Percentiles rank a stretch among this genome's conserved stretches.
Evolutionary conservation across 2,797 vertebrate genomes (phyloP).

Genomic region (Lateolabrax maculatus): DNA sequence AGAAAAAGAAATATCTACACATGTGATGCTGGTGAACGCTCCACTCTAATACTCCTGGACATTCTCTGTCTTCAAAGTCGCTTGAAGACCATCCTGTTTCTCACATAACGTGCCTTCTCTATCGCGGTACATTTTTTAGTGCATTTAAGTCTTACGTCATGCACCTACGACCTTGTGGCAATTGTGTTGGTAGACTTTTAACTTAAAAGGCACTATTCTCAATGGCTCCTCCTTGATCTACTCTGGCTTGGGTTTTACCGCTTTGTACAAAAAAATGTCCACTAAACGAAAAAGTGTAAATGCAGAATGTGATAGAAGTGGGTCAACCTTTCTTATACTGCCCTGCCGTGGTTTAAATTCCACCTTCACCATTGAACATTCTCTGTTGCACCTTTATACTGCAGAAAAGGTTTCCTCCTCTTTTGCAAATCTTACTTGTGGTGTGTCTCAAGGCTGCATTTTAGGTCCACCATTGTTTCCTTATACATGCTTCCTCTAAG

Average conservation of each 20-base stretch:
- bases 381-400: not conserved
- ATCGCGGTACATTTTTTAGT: not conserved
- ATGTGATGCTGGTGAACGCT: constrained; percentile 9
- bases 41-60: not conserved
- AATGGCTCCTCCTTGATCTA: not conserved
- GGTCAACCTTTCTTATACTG: not conserved
- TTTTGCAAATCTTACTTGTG: not conserved
- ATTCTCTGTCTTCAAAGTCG: not conserved
- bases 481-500: not conserved
- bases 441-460: constrained; percentile 14
- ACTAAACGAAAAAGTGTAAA: not conserved
- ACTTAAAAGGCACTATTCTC: not conserved
- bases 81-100: not conserved
- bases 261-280: not conserved
- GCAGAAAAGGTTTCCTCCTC: not conserved
- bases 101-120: not conserved
- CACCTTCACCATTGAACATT: not conserved
- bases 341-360: not conserved
- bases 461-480: not conserved
- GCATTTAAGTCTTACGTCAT: not conserved
- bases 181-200: not conserved
- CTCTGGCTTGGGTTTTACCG: not conserved
- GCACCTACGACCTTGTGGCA: not conserved
- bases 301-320: not conserved
- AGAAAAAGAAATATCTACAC: not conserved